These are phyloP conservation scores for Actenoides hombroni DNA, from an alignment of 2,113 vertebrate species.

Conservation along the genomic window DNA sequence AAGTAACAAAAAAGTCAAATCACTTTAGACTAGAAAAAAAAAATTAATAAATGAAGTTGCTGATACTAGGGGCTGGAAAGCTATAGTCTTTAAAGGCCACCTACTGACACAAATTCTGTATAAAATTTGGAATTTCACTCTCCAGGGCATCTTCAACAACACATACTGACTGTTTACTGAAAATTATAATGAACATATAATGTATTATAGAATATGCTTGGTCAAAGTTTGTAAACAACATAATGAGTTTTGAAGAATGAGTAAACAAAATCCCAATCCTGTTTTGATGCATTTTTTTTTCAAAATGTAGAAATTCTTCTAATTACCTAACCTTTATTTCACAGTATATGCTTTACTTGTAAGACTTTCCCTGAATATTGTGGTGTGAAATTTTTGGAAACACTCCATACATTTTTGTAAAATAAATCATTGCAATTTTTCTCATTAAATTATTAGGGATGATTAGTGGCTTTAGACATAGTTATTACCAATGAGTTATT, in stretches of 20 bases:
- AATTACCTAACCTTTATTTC: not conserved
- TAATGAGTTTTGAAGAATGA: not conserved
- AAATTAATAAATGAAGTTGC: not conserved
- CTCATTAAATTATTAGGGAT: not conserved
- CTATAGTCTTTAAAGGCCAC: not conserved
- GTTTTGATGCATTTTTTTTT: not conserved
- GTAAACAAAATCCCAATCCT: not conserved
- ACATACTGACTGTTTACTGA: not conserved
- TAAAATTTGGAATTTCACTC: not conserved
- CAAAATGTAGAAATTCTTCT: not conserved
- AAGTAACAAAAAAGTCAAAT: not conserved
- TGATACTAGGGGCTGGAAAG: not conserved
- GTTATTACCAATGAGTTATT: not conserved
- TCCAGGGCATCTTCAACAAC: not conserved
- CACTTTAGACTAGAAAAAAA: not conserved
- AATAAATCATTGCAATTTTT: not conserved
- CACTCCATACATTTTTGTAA: not conserved
- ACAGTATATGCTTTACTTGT: not conserved
- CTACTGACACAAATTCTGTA: not conserved
- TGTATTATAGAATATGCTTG: not conserved
- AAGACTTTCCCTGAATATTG: not conserved
- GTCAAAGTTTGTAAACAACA: not conserved
- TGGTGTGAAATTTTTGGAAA: not conserved
- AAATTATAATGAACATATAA: not conserved
- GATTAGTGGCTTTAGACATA: not conserved